phyloP scores from a whole-genome alignment of 2,797 vertebrate genomes.

The Fistularia tabacaria region DNA sequence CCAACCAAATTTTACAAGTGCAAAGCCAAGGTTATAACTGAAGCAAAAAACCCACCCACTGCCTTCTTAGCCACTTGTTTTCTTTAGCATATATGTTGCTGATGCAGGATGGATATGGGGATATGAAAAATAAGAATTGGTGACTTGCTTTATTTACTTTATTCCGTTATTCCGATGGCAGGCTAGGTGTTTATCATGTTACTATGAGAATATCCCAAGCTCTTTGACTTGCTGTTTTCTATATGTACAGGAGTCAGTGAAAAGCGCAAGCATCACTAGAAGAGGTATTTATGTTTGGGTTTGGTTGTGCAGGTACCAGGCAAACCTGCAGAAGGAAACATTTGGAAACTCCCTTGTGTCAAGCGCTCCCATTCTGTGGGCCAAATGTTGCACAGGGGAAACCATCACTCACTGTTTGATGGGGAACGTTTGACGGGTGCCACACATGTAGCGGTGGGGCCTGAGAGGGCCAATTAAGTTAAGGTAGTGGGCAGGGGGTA shows the following conservation, averaged over 20 bases:
- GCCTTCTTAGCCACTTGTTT: constrained; percentile 50
- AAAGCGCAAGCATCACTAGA: constrained; percentile 18
- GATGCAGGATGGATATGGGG: constrained; percentile 53
- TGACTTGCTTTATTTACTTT: constrained; percentile 61
- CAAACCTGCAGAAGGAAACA: constrained; percentile 25
- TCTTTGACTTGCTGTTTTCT: constrained; percentile 41
- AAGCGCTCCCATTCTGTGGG: constrained; percentile 25
- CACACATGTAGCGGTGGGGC: constrained; percentile 53
- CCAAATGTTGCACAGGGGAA: constrained; percentile 45
- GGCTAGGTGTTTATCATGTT: constrained; percentile 54
- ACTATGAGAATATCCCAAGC: constrained; percentile 33
- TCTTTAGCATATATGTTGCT: constrained; percentile 50
- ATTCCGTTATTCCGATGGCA: constrained; percentile 32
- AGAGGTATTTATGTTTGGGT: constrained; percentile 34
- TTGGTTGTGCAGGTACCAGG: constrained; percentile 45
- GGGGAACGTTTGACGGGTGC: constrained; percentile 55
- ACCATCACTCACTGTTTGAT: constrained; percentile 57
- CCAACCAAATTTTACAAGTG: constrained; percentile 39
- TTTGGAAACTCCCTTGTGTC: constrained; percentile 40
- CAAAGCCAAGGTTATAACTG: constrained; percentile 58
- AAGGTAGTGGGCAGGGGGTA: constrained; percentile 38
- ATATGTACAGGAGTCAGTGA: constrained; percentile 17
- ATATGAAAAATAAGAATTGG: constrained; percentile 56
- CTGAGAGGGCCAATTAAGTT: constrained; percentile 14
- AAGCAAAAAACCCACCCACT: constrained; percentile 51